Evolutionary conservation across 2,113 vertebrate genomes (phyloP), one percentile per base, ranked within the genome.

Genomic region (Pygathrix nemaeus): DNA sequence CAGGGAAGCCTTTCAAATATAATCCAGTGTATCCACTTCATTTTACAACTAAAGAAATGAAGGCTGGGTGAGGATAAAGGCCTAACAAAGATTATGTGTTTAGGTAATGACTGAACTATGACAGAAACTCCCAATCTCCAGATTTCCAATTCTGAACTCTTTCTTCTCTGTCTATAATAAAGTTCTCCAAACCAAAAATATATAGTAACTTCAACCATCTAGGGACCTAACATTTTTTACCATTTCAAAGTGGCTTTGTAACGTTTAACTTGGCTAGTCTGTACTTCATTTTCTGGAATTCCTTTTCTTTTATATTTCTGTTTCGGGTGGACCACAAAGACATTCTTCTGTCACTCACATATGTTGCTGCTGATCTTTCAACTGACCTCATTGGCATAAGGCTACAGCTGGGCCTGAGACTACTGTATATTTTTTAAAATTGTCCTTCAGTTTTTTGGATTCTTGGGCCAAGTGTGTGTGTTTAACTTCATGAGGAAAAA

Each of bases 41-140:
- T 55, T 75, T 97, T 94, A 61, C 2, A 80, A 25, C 7, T 73
- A 18, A 96, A 59, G 30, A 94, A 90, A 78, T 25, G 27, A 95
- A 73, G n/a, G 4, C 7, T 55, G 6, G 10, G 6, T 79, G 40
- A 90, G 14, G 90, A 90, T 32, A 72, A 94, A 84, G 43, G 2
- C 21, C 70, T 80, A 23, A 76, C 1, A 30, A 75, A 48, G n/a
- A 21, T 57, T 27, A 10, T 17, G 9, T 27, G 20, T 55, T 18
- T 38, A 78, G 18, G 11, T n/a, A 38, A 55, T 52, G 50, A 88
- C 12, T 14, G 40, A 73, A 96, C 5, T 48, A 38, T 59, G 17
- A 79, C 30, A 80, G 3, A 92, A 86, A 64, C 7, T 82, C 25
- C 30, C 0, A 79, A 6, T 32, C 11, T 30, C 21, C 32, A 59